These are phyloP conservation scores for Trichomycterus rosablanca DNA, from an alignment of 2,113 vertebrate genomes.

Conservation along the genomic window DNA sequence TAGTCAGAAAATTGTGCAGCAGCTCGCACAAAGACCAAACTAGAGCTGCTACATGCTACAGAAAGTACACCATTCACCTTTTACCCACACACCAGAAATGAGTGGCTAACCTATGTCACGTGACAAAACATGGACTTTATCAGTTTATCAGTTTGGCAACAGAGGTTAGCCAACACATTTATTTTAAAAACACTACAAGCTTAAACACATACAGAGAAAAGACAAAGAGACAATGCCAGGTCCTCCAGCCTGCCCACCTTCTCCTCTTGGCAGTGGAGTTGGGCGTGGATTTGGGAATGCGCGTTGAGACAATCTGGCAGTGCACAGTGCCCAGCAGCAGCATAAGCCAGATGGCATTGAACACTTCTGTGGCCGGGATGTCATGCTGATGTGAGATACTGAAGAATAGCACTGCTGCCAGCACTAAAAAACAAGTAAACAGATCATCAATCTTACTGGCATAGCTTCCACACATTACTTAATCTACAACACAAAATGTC, in stretches of 20 bases:
- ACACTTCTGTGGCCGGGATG: slow-evolving; percentile 90
- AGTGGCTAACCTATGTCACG: slow-evolving; percentile 36
- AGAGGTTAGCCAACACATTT: slow-evolving; percentile 1
- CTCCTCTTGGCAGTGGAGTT: slow-evolving; percentile 83
- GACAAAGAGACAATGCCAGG: neutral
- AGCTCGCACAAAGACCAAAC: neutral
- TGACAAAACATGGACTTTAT: too few relatives aligned
- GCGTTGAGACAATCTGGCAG: slow-evolving; percentile 97
- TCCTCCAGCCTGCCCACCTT: slow-evolving; percentile 67
- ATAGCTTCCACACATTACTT: too few relatives aligned
- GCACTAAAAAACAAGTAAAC: slow-evolving; percentile 71
- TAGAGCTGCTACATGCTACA: slow-evolving; percentile 10
- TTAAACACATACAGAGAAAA: neutral
- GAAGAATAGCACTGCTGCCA: slow-evolving; percentile 80
- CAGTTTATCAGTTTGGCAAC: neutral
- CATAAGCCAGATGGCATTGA: slow-evolving; percentile 91
- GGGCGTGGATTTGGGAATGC: slow-evolving; percentile 83
- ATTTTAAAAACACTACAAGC: slow-evolving; percentile 8
- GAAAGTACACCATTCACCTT: neutral
- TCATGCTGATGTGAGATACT: slow-evolving; percentile 76
- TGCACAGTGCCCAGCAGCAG: slow-evolving; percentile 94
- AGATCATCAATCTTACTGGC: slow-evolving; percentile 17
- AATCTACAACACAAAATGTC: too few relatives aligned
- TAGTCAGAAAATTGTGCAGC: slow-evolving; percentile 17
- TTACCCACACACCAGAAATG: slow-evolving; percentile 39